Percentiles rank a stretch among this genome's conserved stretches.
Conservation (phyloP, 2,888 invertebrate species). For the Hemicrepidius hirtus region DNA sequence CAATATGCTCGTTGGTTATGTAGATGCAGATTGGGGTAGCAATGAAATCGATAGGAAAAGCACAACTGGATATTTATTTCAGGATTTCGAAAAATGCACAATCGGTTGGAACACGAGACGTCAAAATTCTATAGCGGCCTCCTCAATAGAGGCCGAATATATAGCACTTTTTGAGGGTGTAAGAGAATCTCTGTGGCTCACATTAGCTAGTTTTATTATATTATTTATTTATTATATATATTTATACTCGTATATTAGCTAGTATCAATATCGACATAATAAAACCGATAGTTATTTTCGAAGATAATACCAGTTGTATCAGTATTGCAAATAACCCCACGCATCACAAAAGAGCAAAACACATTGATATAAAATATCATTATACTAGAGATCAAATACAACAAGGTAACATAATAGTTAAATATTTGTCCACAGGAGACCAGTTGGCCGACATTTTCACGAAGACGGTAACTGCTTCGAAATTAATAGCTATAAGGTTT, state of each 20-base stretch:
- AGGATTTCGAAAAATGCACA: constrained; percentile 40
- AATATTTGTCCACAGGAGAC: constrained; percentile 74
- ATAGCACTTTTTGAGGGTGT: constrained; percentile 60
- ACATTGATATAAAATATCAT: constrained; percentile 63
- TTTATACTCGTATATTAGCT: constrained; percentile 52
- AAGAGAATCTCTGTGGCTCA: constrained; percentile 63
- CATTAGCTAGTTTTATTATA: too few species aligned
- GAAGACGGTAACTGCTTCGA: too few species aligned
- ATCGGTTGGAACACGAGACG: constrained; percentile 57
- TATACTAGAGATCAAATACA: constrained; percentile 56
- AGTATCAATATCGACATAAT: constrained; percentile 57
- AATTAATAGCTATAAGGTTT: too few species aligned
- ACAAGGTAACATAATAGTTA: constrained; percentile 72
- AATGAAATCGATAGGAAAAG: constrained; percentile 54
- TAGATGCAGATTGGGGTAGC: constrained; percentile 61
- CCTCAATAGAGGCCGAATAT: constrained; percentile 48
- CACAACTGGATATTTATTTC: constrained; percentile 56
- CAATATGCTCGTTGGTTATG: constrained; percentile 58
- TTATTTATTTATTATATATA: too few species aligned
- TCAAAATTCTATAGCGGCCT: constrained; percentile 57
- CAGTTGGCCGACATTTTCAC: constrained; percentile 74
- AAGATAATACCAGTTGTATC: constrained; percentile 65
- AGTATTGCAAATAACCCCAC: constrained; percentile 61
- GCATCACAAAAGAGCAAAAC: constrained; percentile 60
- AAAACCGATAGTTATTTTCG: constrained; percentile 57